Evolutionary conservation across 2,888 invertebrate species (phyloP), one percentile per base, ranked within the genome.

Genomic region (Tenthredo distinguenda): DNA sequence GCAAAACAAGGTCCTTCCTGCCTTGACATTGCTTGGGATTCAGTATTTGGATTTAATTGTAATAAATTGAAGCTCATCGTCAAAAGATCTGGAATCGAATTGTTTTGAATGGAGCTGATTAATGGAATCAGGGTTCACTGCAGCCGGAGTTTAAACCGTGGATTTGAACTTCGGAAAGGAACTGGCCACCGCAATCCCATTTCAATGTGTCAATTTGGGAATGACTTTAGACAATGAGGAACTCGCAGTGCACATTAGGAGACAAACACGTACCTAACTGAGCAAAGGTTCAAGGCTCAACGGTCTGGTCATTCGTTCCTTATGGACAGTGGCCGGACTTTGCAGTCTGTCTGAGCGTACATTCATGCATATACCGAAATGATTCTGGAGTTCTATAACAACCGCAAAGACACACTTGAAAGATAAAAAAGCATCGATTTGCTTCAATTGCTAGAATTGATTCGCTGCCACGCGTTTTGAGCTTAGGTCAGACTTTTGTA

Each of bases 251-350:
- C 12, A 43, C 10, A 47, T 47, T n/a, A 2, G 18, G 47, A 76
- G 15, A 26, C 10, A 21, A 76, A 26, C 26, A 26, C 26, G 9
- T 76, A 47, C 40, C 47, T 76, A 76, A 76, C 47, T 47, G 76
- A 76, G 6, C 76, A 76, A 47, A 76, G 47, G 76, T 76, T 76
- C 76, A 47, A 76, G 43, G 47, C 10, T 47, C 76, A 40, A 26
- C 21, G 26, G 26, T 76, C 21, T 15, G 21, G 21, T 47, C 26
- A 26, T 76, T 76, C 21, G 47, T 71, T 71, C 37, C 71, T 31
- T 37, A 47, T 47, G 71, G 37, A 71, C 71, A 71, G 18, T 71
- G 26, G 26, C n/a, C 26, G 47, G 76, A 76, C 76, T 47, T 47
- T 76, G 26, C 6, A 34, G 37, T 71, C 15, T 71, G 71, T 37